phyloP scores from a whole-genome alignment of 2,113 vertebrate genomes.

The Microcebus lehilahytsara region DNA sequence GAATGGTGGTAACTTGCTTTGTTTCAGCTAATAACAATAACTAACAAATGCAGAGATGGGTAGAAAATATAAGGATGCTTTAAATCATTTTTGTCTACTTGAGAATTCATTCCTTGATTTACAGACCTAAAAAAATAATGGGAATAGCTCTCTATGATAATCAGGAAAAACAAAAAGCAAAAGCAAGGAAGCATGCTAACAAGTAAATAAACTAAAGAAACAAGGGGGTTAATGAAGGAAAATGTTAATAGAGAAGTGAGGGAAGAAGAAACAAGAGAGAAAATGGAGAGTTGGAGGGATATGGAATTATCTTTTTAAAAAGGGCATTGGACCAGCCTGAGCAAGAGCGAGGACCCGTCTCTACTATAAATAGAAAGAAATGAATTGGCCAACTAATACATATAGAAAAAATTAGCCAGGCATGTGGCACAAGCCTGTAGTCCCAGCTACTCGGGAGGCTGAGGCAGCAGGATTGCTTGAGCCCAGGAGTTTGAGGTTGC shows the following conservation, averaged over 20 bases:
- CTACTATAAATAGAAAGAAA: too few relatives aligned
- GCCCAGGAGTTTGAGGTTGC: too few relatives aligned
- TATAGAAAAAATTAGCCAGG: too few relatives aligned
- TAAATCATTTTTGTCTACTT: background rate
- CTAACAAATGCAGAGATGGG: background rate
- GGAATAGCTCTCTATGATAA: background rate
- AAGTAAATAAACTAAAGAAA: background rate
- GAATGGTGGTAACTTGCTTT: background rate
- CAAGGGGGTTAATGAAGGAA: background rate
- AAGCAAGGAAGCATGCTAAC: background rate
- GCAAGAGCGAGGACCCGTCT: too few relatives aligned
- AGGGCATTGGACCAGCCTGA: background rate
- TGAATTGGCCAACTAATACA: too few relatives aligned
- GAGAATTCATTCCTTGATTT: background rate
- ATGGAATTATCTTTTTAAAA: background rate
- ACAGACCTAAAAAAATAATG: background rate
- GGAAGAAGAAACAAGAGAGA: background rate
- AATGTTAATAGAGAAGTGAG: background rate
- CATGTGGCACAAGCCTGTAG: too few relatives aligned
- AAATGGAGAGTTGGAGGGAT: background rate
- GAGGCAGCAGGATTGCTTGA: too few relatives aligned
- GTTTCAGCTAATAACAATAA: background rate
- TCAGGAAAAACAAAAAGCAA: slow-evolving; percentile 8
- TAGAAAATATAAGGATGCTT: background rate
- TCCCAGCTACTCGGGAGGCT: too few relatives aligned